These are phyloP conservation scores for Hozukius guyotensis DNA, from an alignment of 2,797 vertebrate species.

Conservation along the genomic window DNA sequence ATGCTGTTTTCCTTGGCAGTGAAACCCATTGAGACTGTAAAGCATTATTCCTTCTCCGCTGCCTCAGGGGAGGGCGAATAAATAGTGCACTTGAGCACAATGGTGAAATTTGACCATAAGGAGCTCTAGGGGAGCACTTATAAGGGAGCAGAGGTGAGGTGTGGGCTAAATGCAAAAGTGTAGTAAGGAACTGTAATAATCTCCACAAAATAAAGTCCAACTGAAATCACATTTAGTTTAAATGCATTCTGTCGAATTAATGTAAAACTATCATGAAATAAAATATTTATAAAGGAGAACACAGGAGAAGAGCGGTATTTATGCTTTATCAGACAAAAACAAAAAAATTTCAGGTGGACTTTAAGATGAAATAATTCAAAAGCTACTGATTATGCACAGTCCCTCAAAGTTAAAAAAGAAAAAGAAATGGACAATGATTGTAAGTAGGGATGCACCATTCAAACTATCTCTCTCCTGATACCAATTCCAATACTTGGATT, in stretches of 20 bases:
- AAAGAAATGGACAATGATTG: not conserved
- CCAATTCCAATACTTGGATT: not conserved
- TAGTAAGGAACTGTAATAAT: not conserved
- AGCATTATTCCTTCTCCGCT: slow-evolving; percentile 41
- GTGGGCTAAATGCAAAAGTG: not conserved
- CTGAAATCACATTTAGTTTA: not conserved
- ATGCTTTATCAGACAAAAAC: not conserved
- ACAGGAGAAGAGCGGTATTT: not conserved
- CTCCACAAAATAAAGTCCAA: not conserved
- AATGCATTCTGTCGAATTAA: not conserved
- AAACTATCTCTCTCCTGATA: not conserved
- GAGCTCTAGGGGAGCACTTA: slow-evolving; percentile 20
- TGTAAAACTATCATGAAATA: not conserved
- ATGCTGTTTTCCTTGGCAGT: slow-evolving; percentile 70
- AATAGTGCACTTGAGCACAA: slow-evolving; percentile 53
- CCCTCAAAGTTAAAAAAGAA: not conserved
- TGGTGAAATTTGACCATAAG: slow-evolving; percentile 50
- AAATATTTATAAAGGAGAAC: not conserved
- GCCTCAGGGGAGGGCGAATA: slow-evolving; percentile 50
- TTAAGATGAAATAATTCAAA: not conserved
- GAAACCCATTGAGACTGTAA: slow-evolving; percentile 53
- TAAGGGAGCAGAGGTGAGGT: slow-evolving; percentile 5
- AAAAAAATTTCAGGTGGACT: not conserved
- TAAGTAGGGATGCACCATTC: not conserved
- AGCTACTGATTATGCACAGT: not conserved